phyloP scores from a whole-genome alignment of 2,888 invertebrate species.

The Dryadula phaetusa region DNA sequence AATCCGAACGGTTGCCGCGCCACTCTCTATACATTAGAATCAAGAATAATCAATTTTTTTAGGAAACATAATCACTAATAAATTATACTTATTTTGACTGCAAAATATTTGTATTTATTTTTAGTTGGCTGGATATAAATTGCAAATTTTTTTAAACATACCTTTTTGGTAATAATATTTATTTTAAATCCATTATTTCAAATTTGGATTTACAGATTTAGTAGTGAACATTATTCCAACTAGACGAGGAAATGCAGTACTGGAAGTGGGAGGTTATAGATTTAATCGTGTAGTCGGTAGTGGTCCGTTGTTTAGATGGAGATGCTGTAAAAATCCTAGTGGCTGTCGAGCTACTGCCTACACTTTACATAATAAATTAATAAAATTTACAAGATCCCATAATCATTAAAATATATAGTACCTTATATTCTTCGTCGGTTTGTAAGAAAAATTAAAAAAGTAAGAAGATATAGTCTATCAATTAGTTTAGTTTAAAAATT shows the following conservation, averaged over 20 bases:
- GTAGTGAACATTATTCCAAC: constrained; percentile 47
- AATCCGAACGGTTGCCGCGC: constrained; percentile 54
- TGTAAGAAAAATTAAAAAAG: neutral
- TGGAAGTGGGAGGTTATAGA: constrained; percentile 55
- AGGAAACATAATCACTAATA: constrained; percentile 55
- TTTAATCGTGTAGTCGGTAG: constrained; percentile 11
- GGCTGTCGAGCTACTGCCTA: constrained; percentile 21
- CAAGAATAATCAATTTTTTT: constrained; percentile 43
- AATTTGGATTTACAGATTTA: constrained; percentile 41
- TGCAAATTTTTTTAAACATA: neutral
- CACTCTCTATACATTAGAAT: constrained; percentile 46
- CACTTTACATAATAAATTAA: constrained; percentile 8
- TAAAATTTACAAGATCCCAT: constrained; percentile 14
- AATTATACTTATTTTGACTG: constrained; percentile 5
- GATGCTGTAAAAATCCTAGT: constrained; percentile 9
- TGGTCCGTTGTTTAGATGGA: constrained; percentile 22
- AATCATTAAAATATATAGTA: constrained; percentile 4
- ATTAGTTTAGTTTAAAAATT: no score
- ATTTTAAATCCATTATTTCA: neutral
- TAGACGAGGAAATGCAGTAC: constrained; percentile 51
- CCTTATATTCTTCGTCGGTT: neutral
- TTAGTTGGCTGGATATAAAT: constrained; percentile 1
- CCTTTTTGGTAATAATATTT: neutral
- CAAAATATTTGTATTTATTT: neutral
- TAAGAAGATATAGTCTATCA: no score